phyloP scores from a whole-genome alignment of 2,797 vertebrate species.

The Pogoniulus pusillus region DNA sequence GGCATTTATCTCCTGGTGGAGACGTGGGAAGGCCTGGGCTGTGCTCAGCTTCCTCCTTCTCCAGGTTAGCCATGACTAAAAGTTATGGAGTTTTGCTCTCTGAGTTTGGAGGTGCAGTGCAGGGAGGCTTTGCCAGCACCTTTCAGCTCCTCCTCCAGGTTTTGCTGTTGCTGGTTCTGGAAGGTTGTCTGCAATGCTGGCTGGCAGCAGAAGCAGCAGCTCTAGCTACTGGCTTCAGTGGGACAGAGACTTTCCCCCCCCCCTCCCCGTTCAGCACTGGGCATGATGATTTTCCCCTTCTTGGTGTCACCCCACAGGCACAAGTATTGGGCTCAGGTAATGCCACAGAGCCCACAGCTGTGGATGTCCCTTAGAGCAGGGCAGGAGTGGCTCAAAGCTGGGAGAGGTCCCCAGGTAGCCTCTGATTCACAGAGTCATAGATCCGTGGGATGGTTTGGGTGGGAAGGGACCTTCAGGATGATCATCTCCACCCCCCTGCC shows the following conservation, averaged over 20 bases:
- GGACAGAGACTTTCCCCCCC: too few relatives aligned
- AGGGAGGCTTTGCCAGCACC: background rate
- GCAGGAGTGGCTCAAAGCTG: background rate
- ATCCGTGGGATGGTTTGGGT: too few relatives aligned
- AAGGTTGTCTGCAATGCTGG: background rate
- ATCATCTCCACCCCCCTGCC: too few relatives aligned
- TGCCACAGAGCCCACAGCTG: background rate
- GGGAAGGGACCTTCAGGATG: too few relatives aligned
- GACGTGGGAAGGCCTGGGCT: background rate
- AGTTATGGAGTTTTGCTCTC: background rate
- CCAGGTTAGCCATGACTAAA: background rate
- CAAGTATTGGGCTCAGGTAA: rapidly evolving
- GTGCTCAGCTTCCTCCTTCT: background rate
- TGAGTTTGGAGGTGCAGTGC: background rate
- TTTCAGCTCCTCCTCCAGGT: background rate
- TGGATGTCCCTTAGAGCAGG: background rate
- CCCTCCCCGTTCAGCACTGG: rapidly evolving
- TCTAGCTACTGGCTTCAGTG: background rate
- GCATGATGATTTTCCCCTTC: background rate
- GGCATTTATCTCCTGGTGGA: background rate
- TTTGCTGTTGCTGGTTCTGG: background rate
- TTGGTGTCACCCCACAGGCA: background rate
- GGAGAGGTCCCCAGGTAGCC: background rate
- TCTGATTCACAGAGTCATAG: background rate
- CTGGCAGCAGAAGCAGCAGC: background rate